Percentiles rank a stretch among this genome's conserved stretches.
Conservation (phyloP, 2,888 invertebrate species). For the Zaprionus obscuricornis region DNA sequence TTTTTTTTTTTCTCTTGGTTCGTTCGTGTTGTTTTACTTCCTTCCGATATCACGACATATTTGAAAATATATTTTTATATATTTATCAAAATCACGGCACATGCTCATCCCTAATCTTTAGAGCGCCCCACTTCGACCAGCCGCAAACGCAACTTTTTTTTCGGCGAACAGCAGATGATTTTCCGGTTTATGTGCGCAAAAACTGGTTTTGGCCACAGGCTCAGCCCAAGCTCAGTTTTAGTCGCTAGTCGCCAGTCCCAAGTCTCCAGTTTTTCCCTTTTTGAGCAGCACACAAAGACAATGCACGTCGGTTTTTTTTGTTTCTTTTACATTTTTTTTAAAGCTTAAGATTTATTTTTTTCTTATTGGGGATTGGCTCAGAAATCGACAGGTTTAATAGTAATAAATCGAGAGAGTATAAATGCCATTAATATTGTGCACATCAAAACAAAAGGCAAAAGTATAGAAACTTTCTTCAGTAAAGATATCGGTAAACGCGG, state of each 20-base stretch:
- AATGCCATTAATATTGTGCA: conserved; percentile 92
- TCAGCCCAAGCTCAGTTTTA: conserved; percentile 12
- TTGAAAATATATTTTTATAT: too few relatives aligned
- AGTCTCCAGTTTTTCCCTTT: conserved; percentile 42
- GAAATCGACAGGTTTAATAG: conserved; percentile 90
- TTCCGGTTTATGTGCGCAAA: conserved; percentile 67
- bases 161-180: conserved; percentile 66
- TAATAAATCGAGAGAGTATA: conserved; percentile 93
- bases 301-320: too few relatives aligned
- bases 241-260: too few relatives aligned
- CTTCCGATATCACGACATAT: too few relatives aligned
- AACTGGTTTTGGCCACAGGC: conserved; percentile 58
- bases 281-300: conserved; percentile 43
- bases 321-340: conserved; percentile 59
- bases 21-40: too few relatives aligned
- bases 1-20: too few relatives aligned
- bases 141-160: conserved; percentile 31
- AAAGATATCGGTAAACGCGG: conserved; percentile 98
- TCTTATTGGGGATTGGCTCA: conserved; percentile 58
- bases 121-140: not conserved
- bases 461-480: conserved; percentile 99
- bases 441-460: conserved; percentile 93
- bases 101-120: too few relatives aligned
- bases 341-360: conserved; percentile 62
- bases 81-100: too few relatives aligned